Base-by-base conservation (phyloP, 2,113 vertebrate genomes). In the Campylomormyrus tamandua region DNA sequence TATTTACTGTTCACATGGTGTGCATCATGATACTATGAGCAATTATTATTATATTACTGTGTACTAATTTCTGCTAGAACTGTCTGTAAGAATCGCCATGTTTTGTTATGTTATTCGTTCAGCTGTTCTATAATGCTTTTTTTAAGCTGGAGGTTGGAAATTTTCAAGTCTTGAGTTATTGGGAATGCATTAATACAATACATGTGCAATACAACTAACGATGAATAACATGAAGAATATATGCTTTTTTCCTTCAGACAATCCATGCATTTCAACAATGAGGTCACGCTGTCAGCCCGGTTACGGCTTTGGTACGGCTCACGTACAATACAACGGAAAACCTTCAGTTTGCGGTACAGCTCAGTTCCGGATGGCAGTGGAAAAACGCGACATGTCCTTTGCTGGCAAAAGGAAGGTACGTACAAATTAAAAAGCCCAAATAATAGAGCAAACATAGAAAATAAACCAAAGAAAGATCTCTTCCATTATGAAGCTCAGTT, bases 391-490 rank as follows among this genome's bases (percentile, higher is more conserved):
- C 21, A 46, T 49, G 89, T 27, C 48, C 87, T 58, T 88, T 83
- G 87, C 89, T 90, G 89, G 62, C 86, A 88, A 53, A 86, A 80
- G 87, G 77, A 45, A 80, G 77, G 80, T 8, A 42, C 70, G 35
- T 90, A 35, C 87, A 90, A 90, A 88, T 90, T 88, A 84, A 88
- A 91, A 58, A 11, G n/a, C 46, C 19, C 35, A 45, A 90, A 90
- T 90, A 89, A 88, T 87, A 56, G 87, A 91, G 80, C 31, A 84
- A 89, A 87, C 90, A 88, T 31, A 90, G 49, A 90, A 91, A 88
- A 89, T 62, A 88, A 58, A 90, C 53, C 7, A n/a, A 24, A 45
- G 62, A 45, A 74, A 62, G 52, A 5, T 15, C 2, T 42, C 5
- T 27, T 90, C 83, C 90, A 90, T 89, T 42, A 88, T 87, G 62